Percentiles rank a stretch among this genome's conserved stretches.
Evolutionary conservation across 2,797 vertebrate species (phyloP).

Genomic region (Eleutherodactylus coqui): DNA sequence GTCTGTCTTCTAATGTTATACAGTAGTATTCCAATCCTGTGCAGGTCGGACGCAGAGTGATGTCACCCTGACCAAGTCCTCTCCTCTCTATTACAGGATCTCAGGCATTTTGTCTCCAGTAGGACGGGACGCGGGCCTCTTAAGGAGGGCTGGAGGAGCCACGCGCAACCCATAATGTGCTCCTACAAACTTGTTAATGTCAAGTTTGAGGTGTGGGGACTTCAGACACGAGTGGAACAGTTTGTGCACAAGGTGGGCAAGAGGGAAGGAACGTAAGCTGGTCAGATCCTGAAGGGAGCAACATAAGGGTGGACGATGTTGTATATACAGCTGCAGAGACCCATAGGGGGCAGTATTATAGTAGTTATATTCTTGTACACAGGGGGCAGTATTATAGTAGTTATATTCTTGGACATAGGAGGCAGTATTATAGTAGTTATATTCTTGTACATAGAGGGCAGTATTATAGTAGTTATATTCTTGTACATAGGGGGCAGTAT

Average conservation of each 20-base stretch:
- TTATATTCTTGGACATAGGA: background rate
- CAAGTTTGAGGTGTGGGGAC: constrained; percentile 89
- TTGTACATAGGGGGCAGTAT: constrained; percentile 2
- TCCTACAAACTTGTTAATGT: constrained; percentile 88
- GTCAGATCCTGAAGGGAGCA: no score
- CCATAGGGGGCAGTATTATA: background rate
- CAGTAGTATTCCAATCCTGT: constrained; percentile 14
- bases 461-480: background rate
- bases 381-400: background rate
- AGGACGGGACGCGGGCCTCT: constrained; percentile 81
- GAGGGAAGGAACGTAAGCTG: background rate
- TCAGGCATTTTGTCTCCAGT: constrained; percentile 79
- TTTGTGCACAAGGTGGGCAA: constrained; percentile 85
- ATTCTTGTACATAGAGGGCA: background rate
- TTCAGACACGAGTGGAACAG: constrained; percentile 86
- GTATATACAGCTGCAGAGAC: background rate
- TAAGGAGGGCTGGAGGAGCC: constrained; percentile 81
- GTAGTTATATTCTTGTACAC: background rate
- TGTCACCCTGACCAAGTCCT: background rate
- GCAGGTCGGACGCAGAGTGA: background rate
- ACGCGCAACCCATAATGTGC: constrained; percentile 83
- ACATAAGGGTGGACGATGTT: background rate
- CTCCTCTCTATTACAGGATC: constrained; percentile 72
- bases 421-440: background rate
- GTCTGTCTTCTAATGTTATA: background rate